Percentiles rank a stretch among this genome's conserved stretches.
phyloP scores from a whole-genome alignment of 2,888 invertebrate species.

The Polyommatus iphigenia region DNA sequence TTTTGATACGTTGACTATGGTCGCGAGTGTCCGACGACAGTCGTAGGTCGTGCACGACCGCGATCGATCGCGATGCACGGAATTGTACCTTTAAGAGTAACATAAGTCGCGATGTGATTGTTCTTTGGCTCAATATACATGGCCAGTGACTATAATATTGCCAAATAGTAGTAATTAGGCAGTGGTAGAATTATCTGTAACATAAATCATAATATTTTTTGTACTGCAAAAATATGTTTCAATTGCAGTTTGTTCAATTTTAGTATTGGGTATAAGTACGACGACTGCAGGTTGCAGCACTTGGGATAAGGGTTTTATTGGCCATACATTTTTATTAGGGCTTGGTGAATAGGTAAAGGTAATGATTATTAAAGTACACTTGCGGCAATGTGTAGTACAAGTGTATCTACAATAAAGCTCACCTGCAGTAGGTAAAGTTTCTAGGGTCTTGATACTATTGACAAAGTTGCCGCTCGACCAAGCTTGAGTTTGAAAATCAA shows the following conservation, averaged over 20 bases:
- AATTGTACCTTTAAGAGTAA: no score
- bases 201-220: neutral
- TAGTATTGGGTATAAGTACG: neutral
- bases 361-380: no score
- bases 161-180: constrained; percentile 17
- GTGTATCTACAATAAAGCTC: no score
- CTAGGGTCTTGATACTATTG: no score
- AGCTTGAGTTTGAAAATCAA: no score
- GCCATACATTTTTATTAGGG: neutral
- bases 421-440: no score
- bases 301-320: neutral
- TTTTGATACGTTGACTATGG: no score
- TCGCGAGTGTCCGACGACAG: no score
- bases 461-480: no score
- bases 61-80: no score
- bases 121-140: neutral
- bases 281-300: neutral
- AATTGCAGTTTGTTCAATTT: neutral
- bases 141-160: constrained; percentile 9
- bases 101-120: neutral
- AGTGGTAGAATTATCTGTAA: neutral
- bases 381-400: no score
- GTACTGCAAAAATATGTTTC: constrained; percentile 2
- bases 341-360: neutral
- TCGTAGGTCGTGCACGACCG: no score